Evolutionary conservation across 2,113 vertebrate genomes (phyloP).

Genomic region (Tupaia tana): DNA sequence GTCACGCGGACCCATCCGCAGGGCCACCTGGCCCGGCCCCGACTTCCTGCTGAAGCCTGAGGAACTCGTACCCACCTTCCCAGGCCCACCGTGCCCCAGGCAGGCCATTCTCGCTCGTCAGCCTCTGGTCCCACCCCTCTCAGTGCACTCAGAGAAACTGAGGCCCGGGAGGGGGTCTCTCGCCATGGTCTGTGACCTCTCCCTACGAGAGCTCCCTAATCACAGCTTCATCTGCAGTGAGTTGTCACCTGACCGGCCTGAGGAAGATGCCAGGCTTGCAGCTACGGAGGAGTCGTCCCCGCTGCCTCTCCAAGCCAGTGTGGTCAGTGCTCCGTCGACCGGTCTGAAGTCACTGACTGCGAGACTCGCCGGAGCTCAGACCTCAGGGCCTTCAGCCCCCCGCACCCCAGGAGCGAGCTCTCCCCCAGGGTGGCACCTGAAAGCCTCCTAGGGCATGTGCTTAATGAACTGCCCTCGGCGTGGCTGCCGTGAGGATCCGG

Average conservation of each 20-base stretch:
- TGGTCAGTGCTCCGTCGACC: fast-evolving
- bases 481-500: background rate
- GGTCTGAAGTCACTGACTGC: background rate
- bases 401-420: background rate
- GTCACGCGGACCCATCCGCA: fast-evolving
- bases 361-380: background rate
- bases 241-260: background rate
- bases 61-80: background rate
- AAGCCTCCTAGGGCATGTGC: background rate
- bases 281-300: background rate
- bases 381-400: background rate
- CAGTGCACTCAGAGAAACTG: background rate
- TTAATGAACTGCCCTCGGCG: background rate
- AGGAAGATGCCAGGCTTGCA: background rate
- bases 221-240: background rate
- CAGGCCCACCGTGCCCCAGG: background rate
- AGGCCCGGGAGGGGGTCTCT: background rate
- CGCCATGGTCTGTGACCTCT: background rate
- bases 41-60: too few species aligned
- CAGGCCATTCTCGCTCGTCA: background rate
- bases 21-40: fast-evolving
- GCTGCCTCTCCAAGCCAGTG: fast-evolving
- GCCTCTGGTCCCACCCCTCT: background rate
- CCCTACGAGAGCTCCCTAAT: background rate
- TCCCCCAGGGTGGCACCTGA: background rate